A percentile compares a stretch with the other conserved stretches of the same genome.
These are phyloP conservation scores for Melanotaenia trifasciata DNA, from an alignment of 2,797 vertebrate species.

Conservation along the genomic window DNA sequence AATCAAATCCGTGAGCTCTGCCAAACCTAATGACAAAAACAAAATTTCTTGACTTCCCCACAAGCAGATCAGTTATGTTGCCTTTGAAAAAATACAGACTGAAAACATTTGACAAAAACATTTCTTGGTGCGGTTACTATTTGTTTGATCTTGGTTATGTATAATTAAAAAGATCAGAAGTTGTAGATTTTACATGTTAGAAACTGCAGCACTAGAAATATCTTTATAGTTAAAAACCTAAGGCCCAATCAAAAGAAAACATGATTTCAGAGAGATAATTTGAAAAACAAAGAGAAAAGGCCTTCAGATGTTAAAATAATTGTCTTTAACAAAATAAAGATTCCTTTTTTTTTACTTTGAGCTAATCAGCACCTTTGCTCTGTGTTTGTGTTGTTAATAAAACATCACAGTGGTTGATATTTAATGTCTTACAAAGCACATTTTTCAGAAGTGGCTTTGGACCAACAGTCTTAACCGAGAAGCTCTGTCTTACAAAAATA, in stretches of 20 bases:
- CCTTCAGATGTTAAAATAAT: slow-evolving; percentile 55
- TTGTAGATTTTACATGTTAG: slow-evolving; percentile 39
- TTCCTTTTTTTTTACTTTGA: slow-evolving; percentile 40
- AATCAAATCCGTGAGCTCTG: slow-evolving; percentile 56
- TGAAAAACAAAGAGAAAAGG: slow-evolving; percentile 49
- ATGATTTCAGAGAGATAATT: slow-evolving; percentile 52
- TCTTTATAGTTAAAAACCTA: slow-evolving; percentile 58
- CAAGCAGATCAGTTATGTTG: slow-evolving; percentile 5
- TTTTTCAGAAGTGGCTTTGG: not conserved
- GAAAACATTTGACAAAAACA: slow-evolving; percentile 1
- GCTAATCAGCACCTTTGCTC: slow-evolving; percentile 46
- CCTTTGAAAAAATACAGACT: slow-evolving; percentile 8
- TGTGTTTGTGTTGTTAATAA: slow-evolving; percentile 48
- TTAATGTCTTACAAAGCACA: slow-evolving; percentile 27
- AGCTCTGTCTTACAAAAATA: not conserved
- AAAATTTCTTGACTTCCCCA: slow-evolving; percentile 44
- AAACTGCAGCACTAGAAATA: slow-evolving; percentile 34
- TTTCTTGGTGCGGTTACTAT: slow-evolving; percentile 9
- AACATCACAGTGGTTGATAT: slow-evolving; percentile 47
- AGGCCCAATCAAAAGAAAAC: slow-evolving; percentile 55
- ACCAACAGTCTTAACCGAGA: slow-evolving; percentile 21
- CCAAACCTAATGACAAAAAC: slow-evolving; percentile 57
- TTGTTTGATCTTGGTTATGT: slow-evolving; percentile 39
- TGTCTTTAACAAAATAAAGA: slow-evolving; percentile 56
- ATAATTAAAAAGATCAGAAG: slow-evolving; percentile 62